These are phyloP conservation scores for Dendronephthya gigantea DNA, from an alignment of 64 coral and sea anemone species.

Conservation along the genomic window DNA sequence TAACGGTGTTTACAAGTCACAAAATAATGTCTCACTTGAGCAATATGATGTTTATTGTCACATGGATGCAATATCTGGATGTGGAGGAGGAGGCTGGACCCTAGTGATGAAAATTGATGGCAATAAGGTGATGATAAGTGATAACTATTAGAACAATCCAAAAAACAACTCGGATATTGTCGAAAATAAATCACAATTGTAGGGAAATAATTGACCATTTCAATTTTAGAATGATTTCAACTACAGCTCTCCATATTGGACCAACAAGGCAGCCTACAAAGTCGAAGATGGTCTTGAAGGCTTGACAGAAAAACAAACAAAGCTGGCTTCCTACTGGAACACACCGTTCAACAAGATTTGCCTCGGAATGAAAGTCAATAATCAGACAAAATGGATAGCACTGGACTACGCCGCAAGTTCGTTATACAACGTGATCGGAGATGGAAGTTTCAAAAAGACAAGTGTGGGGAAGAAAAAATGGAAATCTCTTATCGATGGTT, in stretches of 20 bases:
- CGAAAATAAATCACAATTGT: too few species aligned
- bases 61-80: too few species aligned
- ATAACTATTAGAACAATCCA: too few species aligned
- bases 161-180: too few species aligned
- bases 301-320: background rate
- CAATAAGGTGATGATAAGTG: too few species aligned
- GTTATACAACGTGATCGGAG: conserved; percentile 22
- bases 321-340: conserved; percentile 7
- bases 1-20: too few species aligned
- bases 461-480: background rate
- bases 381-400: background rate
- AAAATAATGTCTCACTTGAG: too few species aligned
- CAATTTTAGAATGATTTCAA: background rate
- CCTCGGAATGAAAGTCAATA: background rate
- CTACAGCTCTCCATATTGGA: background rate
- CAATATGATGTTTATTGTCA: too few species aligned
- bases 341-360: background rate
- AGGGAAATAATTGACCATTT: too few species aligned
- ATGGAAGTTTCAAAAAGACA: background rate
- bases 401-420: background rate
- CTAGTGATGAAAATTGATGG: too few species aligned
- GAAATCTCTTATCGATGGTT: conserved; percentile 25
- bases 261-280: background rate
- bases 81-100: too few species aligned
- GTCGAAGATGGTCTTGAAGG: background rate